Conservation (phyloP, 2,797 vertebrate genomes). For the Psittacula echo region DNA sequence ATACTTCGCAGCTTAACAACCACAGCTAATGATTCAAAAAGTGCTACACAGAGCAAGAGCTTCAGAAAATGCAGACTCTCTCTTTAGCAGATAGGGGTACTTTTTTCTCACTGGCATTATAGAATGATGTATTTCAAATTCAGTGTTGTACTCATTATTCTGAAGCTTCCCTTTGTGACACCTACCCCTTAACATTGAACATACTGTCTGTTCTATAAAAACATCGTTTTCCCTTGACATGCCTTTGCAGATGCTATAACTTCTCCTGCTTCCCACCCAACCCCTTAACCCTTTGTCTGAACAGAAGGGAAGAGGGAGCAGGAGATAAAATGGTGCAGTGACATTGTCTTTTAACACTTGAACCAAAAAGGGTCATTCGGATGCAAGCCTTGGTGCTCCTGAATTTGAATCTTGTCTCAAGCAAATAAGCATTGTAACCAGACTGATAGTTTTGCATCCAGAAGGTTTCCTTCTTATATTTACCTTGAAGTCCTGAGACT, state of each 20-base stretch:
- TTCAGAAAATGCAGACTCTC: neutral
- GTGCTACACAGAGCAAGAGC: neutral
- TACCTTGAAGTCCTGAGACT: neutral
- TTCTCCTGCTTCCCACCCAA: neutral
- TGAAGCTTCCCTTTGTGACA: neutral
- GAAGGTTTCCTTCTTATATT: neutral
- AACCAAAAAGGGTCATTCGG: accelerated
- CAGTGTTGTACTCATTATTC: neutral
- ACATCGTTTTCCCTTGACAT: neutral
- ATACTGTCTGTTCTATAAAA: neutral
- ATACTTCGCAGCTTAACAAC: neutral
- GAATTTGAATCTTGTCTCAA: neutral
- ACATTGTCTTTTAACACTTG: neutral
- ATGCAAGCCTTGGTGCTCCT: neutral
- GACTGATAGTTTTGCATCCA: neutral
- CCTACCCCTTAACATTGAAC: neutral
- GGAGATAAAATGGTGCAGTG: neutral
- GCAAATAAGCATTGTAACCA: neutral
- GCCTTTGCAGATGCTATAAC: neutral
- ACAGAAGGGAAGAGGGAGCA: neutral
- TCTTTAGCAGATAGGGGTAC: neutral
- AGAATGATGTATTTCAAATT: neutral
- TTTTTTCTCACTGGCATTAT: neutral
- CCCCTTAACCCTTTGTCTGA: neutral
- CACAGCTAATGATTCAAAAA: neutral